Base-by-base conservation (phyloP, 1,140 invertebrate species). In the Eciton burchellii region DNA sequence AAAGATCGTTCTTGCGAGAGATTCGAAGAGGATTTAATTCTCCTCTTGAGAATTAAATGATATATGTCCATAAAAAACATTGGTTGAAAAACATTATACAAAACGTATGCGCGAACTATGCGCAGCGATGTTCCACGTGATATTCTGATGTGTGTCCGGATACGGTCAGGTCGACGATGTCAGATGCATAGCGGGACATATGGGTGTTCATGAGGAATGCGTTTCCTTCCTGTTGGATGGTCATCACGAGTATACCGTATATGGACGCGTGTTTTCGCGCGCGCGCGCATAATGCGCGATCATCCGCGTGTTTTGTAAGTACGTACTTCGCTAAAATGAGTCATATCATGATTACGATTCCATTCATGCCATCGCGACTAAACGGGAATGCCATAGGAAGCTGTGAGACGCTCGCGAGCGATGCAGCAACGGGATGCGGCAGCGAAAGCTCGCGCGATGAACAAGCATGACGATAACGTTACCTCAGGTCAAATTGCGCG, bases 141-240 rank as follows among this genome's bases (percentile, higher is more conserved):
- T 43, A 62, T 77, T n/a, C n/a, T 35, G n/a, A 14, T 21, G 29
- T 68, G 14, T 54, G 21, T 14, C 72, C 62, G 72, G 6, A 70
- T 70, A 68, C 74, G 63, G 63, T 57, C 49, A 57, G 63, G 63
- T 82, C 47, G 73, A 14, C 16, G 52, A 47, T 47, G 24, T 79
- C 47, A 29, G 57, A 63, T 52, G 62, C 29, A 21, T 70, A 79
- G 74, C 63, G 74, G 63, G 74, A 70, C 74, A 79, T 35, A 35
- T n/a, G 74, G 74, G 29, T 45, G 77, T 45, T 83, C 63, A 72
- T 56, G 63, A 92, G 89, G 91, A 92, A 93, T 93, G 91, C 84
- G 88, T 84, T 92, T 93, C 92, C 92, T 93, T 93, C 92, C 91
- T 90, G 90, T 85, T 74, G 84, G 35, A 35, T 6, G 35, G 35